phyloP scores from a whole-genome alignment of 1,140 invertebrate genomes.

The Sitophilus oryzae region DNA sequence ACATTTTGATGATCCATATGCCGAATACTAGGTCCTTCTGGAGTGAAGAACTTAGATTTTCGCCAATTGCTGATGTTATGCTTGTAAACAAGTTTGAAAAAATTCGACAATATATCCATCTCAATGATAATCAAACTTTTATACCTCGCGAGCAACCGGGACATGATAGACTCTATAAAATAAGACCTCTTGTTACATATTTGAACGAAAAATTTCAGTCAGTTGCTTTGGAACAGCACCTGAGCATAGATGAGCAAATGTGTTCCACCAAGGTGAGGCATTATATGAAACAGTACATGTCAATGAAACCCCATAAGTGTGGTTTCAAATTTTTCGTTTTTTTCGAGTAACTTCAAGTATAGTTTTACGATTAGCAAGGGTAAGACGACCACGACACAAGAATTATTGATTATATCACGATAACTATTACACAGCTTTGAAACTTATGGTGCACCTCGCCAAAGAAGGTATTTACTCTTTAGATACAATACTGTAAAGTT shows the following conservation, averaged over 20 bases:
- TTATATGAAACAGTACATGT: constrained; percentile 31
- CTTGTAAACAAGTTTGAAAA: constrained; percentile 40
- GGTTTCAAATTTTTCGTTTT: constrained; percentile 40
- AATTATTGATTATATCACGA: constrained; percentile 30
- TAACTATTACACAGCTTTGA: constrained; percentile 25
- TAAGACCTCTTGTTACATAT: constrained; percentile 39
- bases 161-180: constrained; percentile 41
- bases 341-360: constrained; percentile 22
- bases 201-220: constrained; percentile 40
- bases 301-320: constrained; percentile 43
- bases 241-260: constrained; percentile 26
- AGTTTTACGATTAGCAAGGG: constrained; percentile 23
- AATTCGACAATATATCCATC: constrained; percentile 35
- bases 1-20: constrained; percentile 39
- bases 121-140: constrained; percentile 36
- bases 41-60: constrained; percentile 36
- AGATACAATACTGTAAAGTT: too few relatives aligned
- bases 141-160: constrained; percentile 28
- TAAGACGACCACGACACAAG: constrained; percentile 20
- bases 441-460: constrained; percentile 24
- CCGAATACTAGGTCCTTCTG: constrained; percentile 36
- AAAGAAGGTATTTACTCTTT: constrained; percentile 26
- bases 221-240: constrained; percentile 18
- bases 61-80: constrained; percentile 38
- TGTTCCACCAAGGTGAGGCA: constrained; percentile 30